A percentile compares a stretch with the other conserved stretches of the same genome.
These are phyloP conservation scores for Pollenia angustigena DNA, from an alignment of 2,888 invertebrate species.

Conservation along the genomic window DNA sequence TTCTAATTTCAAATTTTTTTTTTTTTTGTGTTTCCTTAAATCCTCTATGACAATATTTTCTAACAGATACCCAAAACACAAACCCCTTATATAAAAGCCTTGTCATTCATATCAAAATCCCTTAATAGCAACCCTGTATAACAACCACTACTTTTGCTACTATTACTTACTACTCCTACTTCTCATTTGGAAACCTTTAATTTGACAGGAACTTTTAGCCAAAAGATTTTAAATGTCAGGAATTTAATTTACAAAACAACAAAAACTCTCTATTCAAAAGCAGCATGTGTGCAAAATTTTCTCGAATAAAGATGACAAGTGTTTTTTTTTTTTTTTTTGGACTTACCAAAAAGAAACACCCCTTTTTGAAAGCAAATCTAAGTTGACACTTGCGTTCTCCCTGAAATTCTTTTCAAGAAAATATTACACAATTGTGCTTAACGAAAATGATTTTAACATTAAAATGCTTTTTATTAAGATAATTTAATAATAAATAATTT, in stretches of 20 bases:
- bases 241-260: constrained; percentile 49
- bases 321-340: constrained; percentile 26
- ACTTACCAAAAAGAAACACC: constrained; percentile 24
- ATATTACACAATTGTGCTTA: constrained; percentile 36
- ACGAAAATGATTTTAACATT: constrained; percentile 48
- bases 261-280: constrained; percentile 33
- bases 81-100: constrained; percentile 56
- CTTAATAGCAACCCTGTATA: constrained; percentile 64
- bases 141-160: constrained; percentile 43
- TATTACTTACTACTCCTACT: neutral
- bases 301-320: constrained; percentile 61
- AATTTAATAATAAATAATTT: constrained; percentile 70
- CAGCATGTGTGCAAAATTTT: constrained; percentile 71
- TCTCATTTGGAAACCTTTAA: too few relatives aligned
- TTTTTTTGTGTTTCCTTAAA: neutral
- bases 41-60: constrained; percentile 41
- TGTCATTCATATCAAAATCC: constrained; percentile 68
- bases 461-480: constrained; percentile 66
- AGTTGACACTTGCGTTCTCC: constrained; percentile 62
- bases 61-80: constrained; percentile 10
- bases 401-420: constrained; percentile 1
- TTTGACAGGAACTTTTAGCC: neutral
- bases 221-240: constrained; percentile 63
- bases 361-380: constrained; percentile 41
- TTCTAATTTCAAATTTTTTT: constrained; percentile 5